Percentiles rank a stretch among this genome's conserved stretches.
These are phyloP conservation scores for Sebastiscus albofasciatus DNA, from an alignment of 2,797 vertebrate species.

Conservation along the genomic window DNA sequence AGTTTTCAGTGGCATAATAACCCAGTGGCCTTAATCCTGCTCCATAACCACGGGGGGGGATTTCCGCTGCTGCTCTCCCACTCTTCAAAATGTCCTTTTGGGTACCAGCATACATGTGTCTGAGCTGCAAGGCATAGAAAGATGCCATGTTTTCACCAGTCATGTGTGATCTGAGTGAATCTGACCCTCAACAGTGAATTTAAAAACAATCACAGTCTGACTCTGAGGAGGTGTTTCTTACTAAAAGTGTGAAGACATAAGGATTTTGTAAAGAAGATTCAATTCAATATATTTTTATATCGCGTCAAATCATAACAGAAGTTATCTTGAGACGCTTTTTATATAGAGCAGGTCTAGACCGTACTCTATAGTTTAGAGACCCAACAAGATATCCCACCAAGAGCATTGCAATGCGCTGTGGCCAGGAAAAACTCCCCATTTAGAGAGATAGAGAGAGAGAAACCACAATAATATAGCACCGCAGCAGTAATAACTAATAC, in stretches of 20 bases:
- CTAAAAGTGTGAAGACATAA: neutral
- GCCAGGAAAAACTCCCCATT: too few relatives aligned
- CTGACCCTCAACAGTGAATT: neutral
- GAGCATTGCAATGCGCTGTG: too few relatives aligned
- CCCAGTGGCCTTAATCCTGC: slow-evolving; percentile 80
- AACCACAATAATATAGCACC: too few relatives aligned
- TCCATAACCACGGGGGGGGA: slow-evolving; percentile 54
- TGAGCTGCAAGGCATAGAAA: slow-evolving; percentile 7
- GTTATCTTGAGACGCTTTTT: too few relatives aligned
- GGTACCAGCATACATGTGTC: neutral
- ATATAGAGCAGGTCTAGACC: too few relatives aligned
- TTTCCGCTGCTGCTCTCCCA: slow-evolving; percentile 44
- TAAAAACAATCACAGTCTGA: neutral
- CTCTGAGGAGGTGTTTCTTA: neutral
- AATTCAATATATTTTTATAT: too few relatives aligned
- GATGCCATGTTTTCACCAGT: neutral
- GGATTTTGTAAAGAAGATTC: neutral
- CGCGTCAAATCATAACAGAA: too few relatives aligned
- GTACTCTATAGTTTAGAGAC: too few relatives aligned
- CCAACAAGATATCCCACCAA: too few relatives aligned
- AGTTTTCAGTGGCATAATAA: slow-evolving; percentile 75
- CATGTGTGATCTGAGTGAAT: neutral
- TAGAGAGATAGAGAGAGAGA: too few relatives aligned
- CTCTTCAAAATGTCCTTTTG: slow-evolving; percentile 28
- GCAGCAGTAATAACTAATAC: too few relatives aligned